phyloP scores from a whole-genome alignment of 2,888 invertebrate genomes.

The Syrphus vitripennis region DNA sequence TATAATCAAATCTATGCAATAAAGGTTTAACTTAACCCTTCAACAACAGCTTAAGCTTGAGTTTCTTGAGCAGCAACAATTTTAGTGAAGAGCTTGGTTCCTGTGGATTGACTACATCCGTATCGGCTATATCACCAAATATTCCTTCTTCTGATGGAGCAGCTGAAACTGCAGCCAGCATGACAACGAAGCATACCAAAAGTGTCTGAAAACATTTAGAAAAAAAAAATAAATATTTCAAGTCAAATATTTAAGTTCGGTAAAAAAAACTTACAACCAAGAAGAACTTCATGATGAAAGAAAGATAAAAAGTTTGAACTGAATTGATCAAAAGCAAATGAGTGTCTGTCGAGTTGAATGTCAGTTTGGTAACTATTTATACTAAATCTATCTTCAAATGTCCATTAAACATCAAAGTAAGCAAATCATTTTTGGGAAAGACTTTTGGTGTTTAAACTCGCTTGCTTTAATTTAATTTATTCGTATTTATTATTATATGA shows the following conservation, averaged over 20 bases:
- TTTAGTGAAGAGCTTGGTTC: neutral
- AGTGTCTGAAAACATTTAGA: neutral
- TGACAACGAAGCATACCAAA: neutral
- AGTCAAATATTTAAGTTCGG: too few relatives aligned
- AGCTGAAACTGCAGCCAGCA: neutral
- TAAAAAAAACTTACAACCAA: neutral
- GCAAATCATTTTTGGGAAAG: neutral
- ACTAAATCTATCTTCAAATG: neutral
- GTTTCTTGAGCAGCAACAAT: constrained; percentile 11
- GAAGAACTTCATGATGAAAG: constrained; percentile 3
- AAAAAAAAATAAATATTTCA: neutral
- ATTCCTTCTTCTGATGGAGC: constrained; percentile 18
- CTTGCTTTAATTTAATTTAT: too few relatives aligned
- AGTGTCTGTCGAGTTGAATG: neutral
- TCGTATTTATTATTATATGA: too few relatives aligned
- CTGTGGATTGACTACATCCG: constrained; percentile 15
- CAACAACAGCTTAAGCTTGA: constrained; percentile 6
- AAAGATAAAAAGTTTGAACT: neutral
- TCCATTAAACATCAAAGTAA: constrained; percentile 5
- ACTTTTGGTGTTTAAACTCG: too few relatives aligned
- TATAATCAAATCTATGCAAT: neutral
- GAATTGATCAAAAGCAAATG: neutral
- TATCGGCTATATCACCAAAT: neutral
- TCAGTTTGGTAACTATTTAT: neutral
- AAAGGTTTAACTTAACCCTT: neutral